Conservation (phyloP, 1,140 invertebrate genomes). For the Megalopta genalis region DNA sequence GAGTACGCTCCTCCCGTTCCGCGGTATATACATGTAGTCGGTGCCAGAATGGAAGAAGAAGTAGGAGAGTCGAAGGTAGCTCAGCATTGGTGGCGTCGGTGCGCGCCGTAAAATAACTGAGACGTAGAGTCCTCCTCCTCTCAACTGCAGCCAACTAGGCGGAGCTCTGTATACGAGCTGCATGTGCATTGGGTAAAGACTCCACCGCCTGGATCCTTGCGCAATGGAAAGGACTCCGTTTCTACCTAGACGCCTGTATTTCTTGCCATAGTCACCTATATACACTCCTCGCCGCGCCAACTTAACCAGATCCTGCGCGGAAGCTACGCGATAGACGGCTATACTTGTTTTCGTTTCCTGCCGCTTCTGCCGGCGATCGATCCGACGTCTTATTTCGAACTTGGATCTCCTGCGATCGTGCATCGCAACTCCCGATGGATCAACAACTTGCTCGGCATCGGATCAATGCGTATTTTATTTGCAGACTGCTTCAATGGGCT, state of each 20-base stretch:
- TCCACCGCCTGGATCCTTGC: constrained; percentile 58
- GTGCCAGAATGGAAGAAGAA: constrained; percentile 47
- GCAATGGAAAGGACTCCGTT: constrained; percentile 52
- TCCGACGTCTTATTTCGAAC: background rate
- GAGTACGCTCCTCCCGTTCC: constrained; percentile 53
- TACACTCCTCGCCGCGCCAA: constrained; percentile 4
- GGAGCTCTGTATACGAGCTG: constrained; percentile 66
- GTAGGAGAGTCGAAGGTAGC: constrained; percentile 58
- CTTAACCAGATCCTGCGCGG: constrained; percentile 1
- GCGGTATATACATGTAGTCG: constrained; percentile 41
- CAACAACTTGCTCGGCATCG: too few relatives aligned
- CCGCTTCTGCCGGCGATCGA: constrained; percentile 1
- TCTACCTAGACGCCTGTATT: constrained; percentile 26
- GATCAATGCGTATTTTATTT: too few relatives aligned
- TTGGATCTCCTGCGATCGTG: background rate
- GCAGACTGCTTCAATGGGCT: too few relatives aligned
- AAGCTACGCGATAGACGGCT: background rate
- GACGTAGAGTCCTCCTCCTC: constrained; percentile 64
- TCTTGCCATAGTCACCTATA: constrained; percentile 6
- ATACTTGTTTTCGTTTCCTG: too few relatives aligned
- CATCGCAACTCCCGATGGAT: too few relatives aligned
- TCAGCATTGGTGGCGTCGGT: constrained; percentile 69
- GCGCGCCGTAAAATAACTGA: constrained; percentile 69
- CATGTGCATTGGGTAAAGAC: constrained; percentile 61
- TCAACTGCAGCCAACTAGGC: constrained; percentile 65